Conservation (phyloP, 2,113 vertebrate species). For the Hippolais icterina region DNA sequence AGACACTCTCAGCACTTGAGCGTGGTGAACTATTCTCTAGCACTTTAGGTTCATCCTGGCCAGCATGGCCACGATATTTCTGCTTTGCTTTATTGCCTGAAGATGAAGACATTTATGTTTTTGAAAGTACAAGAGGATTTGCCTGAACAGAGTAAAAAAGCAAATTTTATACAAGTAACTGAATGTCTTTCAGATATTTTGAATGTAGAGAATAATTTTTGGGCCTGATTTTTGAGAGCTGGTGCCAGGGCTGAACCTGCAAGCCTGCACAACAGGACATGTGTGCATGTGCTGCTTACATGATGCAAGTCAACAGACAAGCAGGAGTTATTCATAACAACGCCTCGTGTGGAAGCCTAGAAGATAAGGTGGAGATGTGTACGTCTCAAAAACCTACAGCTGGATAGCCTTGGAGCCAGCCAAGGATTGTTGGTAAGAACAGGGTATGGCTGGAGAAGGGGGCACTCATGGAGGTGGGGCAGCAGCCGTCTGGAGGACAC, state of each 20-base stretch:
- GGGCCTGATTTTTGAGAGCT: not conserved
- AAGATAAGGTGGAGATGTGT: not conserved
- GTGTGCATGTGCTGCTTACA: not conserved
- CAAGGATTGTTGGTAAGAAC: not conserved
- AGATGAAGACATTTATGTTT: not conserved
- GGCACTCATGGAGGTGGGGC: accelerated
- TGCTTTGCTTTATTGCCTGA: not conserved
- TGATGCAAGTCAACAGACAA: not conserved
- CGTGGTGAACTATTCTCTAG: not conserved
- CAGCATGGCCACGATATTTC: accelerated
- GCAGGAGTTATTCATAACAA: not conserved
- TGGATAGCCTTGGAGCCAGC: not conserved
- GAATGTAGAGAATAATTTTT: not conserved
- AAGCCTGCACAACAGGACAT: not conserved
- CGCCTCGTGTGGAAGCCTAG: not conserved
- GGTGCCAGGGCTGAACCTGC: not conserved
- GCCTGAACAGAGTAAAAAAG: not conserved
- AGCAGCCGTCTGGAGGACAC: not conserved
- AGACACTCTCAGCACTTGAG: not conserved
- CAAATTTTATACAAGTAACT: not conserved
- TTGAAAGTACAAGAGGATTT: not conserved
- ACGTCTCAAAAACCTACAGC: not conserved
- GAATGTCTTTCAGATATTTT: not conserved
- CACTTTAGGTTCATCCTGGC: not conserved
- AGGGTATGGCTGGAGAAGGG: not conserved